Percentiles rank a stretch among this genome's conserved stretches.
phyloP scores from a whole-genome alignment of 2,888 invertebrate genomes.

The Smittia sp. region DNA sequence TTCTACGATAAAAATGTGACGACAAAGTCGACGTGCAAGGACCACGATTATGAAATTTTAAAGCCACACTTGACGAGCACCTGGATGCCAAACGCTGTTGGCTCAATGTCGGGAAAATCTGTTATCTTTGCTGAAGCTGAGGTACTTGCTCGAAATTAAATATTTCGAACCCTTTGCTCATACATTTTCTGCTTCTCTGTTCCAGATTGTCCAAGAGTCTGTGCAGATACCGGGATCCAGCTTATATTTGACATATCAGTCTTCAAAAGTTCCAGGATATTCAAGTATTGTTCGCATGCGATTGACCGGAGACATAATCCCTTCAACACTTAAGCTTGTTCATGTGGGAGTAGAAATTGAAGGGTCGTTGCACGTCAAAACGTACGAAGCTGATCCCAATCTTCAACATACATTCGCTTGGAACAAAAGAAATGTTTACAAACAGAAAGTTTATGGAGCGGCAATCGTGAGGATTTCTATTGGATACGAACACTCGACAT shows the following conservation, averaged over 20 bases:
- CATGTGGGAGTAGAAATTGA: conserved; percentile 91
- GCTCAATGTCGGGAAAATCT: conserved; percentile 77
- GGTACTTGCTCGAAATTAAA: conserved; percentile 55
- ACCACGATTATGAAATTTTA: conserved; percentile 82
- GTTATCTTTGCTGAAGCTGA: conserved; percentile 89
- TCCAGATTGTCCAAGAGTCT: conserved; percentile 92
- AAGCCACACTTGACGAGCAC: conserved; percentile 85
- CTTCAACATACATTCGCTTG: conserved; percentile 95
- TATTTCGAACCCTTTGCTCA: background rate
- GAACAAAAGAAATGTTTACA: conserved; percentile 97
- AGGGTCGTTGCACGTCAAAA: conserved; percentile 88
- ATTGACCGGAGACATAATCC: conserved; percentile 76
- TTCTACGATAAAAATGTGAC: conserved; percentile 55
- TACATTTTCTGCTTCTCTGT: background rate
- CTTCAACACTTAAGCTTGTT: conserved; percentile 80
- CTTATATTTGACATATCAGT: conserved; percentile 91
- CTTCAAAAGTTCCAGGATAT: conserved; percentile 91
- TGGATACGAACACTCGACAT: conserved; percentile 91
- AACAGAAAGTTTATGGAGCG: conserved; percentile 90
- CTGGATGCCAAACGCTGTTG: conserved; percentile 86
- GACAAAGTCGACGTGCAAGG: conserved; percentile 64
- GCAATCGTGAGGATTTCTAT: conserved; percentile 85
- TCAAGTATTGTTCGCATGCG: conserved; percentile 89
- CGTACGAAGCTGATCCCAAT: conserved; percentile 94
- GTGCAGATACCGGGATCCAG: conserved; percentile 91